Base-by-base conservation (phyloP, 2,797 vertebrate genomes). In the Chelmon rostratus region DNA sequence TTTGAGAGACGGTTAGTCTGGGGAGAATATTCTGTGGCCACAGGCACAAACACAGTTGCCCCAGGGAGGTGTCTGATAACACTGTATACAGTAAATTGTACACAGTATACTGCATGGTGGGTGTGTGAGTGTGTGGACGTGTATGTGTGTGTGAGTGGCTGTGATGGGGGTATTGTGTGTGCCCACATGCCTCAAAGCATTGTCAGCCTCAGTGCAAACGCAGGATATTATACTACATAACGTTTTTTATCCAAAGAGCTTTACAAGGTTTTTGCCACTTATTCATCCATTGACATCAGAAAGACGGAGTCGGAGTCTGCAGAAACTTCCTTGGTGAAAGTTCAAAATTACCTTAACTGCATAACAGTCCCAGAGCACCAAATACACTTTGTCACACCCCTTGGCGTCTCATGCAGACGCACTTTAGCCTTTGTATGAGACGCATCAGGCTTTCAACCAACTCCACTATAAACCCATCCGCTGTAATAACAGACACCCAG, bases 61-160 rank as follows among this genome's bases (percentile, higher is more conserved):
- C 76, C 2, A 8, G 68, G 84, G 86, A 86, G 44, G 83, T 71
- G 66, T 89, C 85, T 82, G 76, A 84, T 85, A 76, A 86, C 83
- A 77, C 72, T 65, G 38, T 42, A 66, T 54, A 72, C 65, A 59
- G 73, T 79, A 64, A 79, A 73, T 72, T 33, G 35, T 58, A 59
- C 44, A 56, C 42, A 44, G 33, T 54, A 50, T 46, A 33, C 67
- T 69, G 23, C 59, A n/a, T 33, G 23, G 25, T 47, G 64, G 12
- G 13, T 76, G 40, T 63, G 46, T 18, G 21, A 23, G 18, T 59
- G 37, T 59, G 28, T 71, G 10, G 1, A 35, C 1, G n/a, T 76
- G 6, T 38, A 18, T 56, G 33, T 69, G 50, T 44, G 53, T 57
- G 28, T 57, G 15, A 2, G 44, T 40, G 25, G 13, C 25, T 52